A percentile compares a stretch with the other conserved stretches of the same genome.
phyloP scores from a whole-genome alignment of 23 tunicate species.

The Clavelina lepadiformis region DNA sequence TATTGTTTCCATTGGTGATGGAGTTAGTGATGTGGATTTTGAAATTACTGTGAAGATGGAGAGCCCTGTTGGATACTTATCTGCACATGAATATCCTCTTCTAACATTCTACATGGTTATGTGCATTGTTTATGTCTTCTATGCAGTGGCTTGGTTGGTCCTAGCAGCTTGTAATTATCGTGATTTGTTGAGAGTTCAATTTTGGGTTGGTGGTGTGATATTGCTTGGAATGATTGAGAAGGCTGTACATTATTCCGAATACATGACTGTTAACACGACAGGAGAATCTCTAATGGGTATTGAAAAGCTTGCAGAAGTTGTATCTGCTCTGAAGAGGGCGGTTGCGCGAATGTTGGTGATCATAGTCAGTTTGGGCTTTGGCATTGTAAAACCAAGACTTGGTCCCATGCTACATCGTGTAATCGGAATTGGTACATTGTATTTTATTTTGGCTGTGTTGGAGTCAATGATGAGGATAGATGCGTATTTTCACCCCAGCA shows the following conservation, averaged over 20 bases:
- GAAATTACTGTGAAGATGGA: constrained; percentile 49
- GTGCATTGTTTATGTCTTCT: constrained; percentile 86
- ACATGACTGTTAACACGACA: constrained; percentile 51
- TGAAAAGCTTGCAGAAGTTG: constrained; percentile 86
- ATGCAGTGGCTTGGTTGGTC: constrained; percentile 78
- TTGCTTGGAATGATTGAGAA: constrained; percentile 95
- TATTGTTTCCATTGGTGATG: neutral
- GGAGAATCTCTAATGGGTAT: constrained; percentile 82
- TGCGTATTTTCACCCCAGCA: constrained; percentile 47
- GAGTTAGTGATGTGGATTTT: neutral
- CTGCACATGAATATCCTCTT: constrained; percentile 95
- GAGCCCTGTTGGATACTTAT: constrained; percentile 72
- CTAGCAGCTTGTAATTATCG: constrained; percentile 86
- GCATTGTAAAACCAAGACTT: constrained; percentile 95
- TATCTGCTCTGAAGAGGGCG: constrained; percentile 73
- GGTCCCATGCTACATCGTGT: constrained; percentile 97
- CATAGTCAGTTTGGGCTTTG: constrained; percentile 97
- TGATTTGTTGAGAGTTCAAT: constrained; percentile 91
- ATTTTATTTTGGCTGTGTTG: constrained; percentile 77
- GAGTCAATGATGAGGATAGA: constrained; percentile 78
- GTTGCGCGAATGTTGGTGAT: constrained; percentile 94
- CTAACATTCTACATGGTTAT: constrained; percentile 76
- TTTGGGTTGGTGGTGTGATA: constrained; percentile 99
- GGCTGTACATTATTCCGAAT: constrained; percentile 91
- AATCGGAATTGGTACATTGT: constrained; percentile 86